Percentiles rank a stretch among this genome's conserved stretches.
These are phyloP conservation scores for Heteractis magnifica DNA, from an alignment of 92 coral and sea anemone species.

Conservation along the genomic window DNA sequence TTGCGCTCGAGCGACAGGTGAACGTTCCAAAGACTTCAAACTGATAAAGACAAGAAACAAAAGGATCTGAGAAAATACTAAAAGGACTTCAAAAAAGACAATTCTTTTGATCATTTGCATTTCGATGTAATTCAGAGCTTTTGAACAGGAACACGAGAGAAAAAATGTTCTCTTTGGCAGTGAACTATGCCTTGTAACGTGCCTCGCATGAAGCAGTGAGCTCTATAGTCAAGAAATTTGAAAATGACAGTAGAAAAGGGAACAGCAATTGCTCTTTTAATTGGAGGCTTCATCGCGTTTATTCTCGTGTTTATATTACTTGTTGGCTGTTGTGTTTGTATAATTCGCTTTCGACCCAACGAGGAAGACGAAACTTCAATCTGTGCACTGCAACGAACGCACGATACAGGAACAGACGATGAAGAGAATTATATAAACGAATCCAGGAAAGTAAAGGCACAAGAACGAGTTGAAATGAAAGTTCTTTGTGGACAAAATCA, in stretches of 20 bases:
- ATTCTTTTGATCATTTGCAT: not conserved
- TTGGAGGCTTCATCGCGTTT: slow-evolving; percentile 19
- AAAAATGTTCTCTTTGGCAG: not conserved
- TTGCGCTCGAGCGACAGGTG: not conserved
- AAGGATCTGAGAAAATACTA: not conserved
- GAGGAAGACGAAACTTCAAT: slow-evolving; percentile 20
- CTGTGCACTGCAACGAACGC: slow-evolving; percentile 16
- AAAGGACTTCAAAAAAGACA: not conserved
- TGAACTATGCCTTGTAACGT: not conserved
- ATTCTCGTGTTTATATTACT: slow-evolving; percentile 8
- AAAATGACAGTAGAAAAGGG: slow-evolving; percentile 24
- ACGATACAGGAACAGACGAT: slow-evolving; percentile 20
- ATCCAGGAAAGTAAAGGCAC: not conserved
- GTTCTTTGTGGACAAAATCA: not conserved
- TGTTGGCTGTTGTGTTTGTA: slow-evolving; percentile 25
- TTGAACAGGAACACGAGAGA: not conserved
- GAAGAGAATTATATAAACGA: not conserved
- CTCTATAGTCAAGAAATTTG: not conserved
- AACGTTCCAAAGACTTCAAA: not conserved
- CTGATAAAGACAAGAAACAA: not conserved
- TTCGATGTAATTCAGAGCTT: not conserved
- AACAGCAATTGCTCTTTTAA: slow-evolving; percentile 23
- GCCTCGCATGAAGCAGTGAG: not conserved
- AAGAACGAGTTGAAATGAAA: slow-evolving; percentile 13
- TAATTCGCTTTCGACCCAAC: slow-evolving; percentile 25